Evolutionary conservation across 2,113 vertebrate species (phyloP).

Genomic region (Oreamnos americanus): DNA sequence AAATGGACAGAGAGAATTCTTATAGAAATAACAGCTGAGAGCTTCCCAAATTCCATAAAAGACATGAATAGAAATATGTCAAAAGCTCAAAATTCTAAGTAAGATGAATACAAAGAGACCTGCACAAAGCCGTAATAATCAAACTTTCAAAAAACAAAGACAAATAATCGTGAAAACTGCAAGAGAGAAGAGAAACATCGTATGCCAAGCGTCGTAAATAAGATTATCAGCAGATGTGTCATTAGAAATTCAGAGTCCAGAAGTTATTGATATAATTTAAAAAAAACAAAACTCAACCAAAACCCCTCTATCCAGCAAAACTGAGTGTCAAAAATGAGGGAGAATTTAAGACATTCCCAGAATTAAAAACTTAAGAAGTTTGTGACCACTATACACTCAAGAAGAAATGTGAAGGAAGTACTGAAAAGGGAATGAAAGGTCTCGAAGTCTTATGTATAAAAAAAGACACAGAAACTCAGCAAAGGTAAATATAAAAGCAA

Average conservation of each 20-base stretch:
- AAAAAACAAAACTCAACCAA: neutral
- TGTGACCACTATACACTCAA: neutral
- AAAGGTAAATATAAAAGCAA: neutral
- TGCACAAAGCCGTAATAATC: neutral
- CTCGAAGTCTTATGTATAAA: neutral
- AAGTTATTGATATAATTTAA: neutral
- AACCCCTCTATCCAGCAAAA: neutral
- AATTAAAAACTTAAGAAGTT: neutral
- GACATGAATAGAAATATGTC: neutral
- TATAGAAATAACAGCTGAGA: neutral
- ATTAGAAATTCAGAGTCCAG: neutral
- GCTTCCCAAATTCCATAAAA: neutral
- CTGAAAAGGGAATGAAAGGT: neutral
- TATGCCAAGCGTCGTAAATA: neutral
- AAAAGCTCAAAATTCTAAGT: neutral
- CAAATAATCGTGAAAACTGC: neutral
- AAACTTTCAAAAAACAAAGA: neutral
- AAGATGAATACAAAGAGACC: neutral
- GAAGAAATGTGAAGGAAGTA: neutral
- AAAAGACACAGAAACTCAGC: neutral
- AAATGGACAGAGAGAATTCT: neutral
- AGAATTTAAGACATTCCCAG: neutral
- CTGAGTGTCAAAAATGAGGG: neutral
- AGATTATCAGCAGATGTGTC: neutral
- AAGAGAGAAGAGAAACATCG: neutral